A percentile compares a stretch with the other conserved stretches of the same genome.
Evolutionary conservation across 2,113 vertebrate genomes (phyloP).

Genomic region (Halcyon senegalensis): DNA sequence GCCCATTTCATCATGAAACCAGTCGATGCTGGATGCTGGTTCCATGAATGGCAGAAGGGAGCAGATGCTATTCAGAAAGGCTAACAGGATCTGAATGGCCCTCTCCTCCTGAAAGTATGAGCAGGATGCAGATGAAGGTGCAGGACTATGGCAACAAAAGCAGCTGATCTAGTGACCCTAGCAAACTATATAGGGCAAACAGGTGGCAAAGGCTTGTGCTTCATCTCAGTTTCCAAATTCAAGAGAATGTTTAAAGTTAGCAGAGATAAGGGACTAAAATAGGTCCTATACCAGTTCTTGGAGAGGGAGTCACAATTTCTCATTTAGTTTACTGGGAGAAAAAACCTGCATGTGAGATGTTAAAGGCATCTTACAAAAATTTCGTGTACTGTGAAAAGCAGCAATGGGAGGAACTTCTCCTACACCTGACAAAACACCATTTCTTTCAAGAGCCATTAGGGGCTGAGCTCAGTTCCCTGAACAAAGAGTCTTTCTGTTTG

Average conservation of each 20-base stretch:
- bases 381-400: neutral
- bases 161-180: neutral
- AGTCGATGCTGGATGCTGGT: neutral
- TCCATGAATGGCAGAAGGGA: neutral
- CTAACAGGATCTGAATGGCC: neutral
- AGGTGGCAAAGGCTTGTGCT: neutral
- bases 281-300: neutral
- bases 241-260: neutral
- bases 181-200: neutral
- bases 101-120: neutral
- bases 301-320: neutral
- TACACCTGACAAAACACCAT: neutral
- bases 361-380: neutral
- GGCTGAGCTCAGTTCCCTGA: accelerated
- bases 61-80: neutral
- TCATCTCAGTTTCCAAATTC: neutral
- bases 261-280: neutral
- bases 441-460: neutral
- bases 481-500: neutral
- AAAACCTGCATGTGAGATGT: neutral
- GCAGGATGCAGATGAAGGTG: neutral
- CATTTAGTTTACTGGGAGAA: neutral
- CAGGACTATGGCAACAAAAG: neutral
- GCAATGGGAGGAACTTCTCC: neutral
- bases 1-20: neutral